A percentile compares a stretch with the other conserved stretches of the same genome.
These are phyloP conservation scores for Melanotus villosus DNA, from an alignment of 2,888 invertebrate genomes.

Conservation along the genomic window DNA sequence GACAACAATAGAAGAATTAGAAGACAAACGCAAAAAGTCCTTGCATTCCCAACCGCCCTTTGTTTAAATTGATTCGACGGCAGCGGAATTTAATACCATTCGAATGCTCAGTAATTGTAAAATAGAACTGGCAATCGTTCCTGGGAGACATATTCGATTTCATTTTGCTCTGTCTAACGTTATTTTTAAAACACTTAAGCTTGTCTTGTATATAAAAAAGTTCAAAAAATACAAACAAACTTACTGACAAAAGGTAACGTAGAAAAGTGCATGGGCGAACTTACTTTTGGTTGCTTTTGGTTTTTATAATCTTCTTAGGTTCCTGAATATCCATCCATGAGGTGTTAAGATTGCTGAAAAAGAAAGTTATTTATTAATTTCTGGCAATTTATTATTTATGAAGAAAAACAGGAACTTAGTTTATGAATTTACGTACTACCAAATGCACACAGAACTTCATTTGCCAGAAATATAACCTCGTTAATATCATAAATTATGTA, in stretches of 20 bases:
- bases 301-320: slow-evolving; percentile 62
- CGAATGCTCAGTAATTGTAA: slow-evolving; percentile 63
- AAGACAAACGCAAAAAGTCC: slow-evolving; percentile 60
- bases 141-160: slow-evolving; percentile 42
- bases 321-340: slow-evolving; percentile 69
- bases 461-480: too few species aligned
- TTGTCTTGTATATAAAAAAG: background rate
- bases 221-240: background rate
- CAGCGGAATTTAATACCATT: slow-evolving; percentile 66
- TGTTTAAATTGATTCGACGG: slow-evolving; percentile 65
- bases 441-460: too few species aligned
- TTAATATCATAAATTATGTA: too few species aligned
- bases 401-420: background rate
- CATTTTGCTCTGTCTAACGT: slow-evolving; percentile 26
- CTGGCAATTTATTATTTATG: background rate
- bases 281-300: slow-evolving; percentile 59
- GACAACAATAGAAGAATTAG: slow-evolving; percentile 58
- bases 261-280: slow-evolving; percentile 50
- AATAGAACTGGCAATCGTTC: slow-evolving; percentile 55
- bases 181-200: slow-evolving; percentile 6
- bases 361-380: slow-evolving; percentile 40
- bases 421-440: too few species aligned
- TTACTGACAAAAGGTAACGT: too few species aligned
- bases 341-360: slow-evolving; percentile 62
- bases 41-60: slow-evolving; percentile 62